Percentiles rank a stretch among this genome's conserved stretches.
phyloP scores from a whole-genome alignment of 2,797 vertebrate species.

The Macropus fuliginosus region DNA sequence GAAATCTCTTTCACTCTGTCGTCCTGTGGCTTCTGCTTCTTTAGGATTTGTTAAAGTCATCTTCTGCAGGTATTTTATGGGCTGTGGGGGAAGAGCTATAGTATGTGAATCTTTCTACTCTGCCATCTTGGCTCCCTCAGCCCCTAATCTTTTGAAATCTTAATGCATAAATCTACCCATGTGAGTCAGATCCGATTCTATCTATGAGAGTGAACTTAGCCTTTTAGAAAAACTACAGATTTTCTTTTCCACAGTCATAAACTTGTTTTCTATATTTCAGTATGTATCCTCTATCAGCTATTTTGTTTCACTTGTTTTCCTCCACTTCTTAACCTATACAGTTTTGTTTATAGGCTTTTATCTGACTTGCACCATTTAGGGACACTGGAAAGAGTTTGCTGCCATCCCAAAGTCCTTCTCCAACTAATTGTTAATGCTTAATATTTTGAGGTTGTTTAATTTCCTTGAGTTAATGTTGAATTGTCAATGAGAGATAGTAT shows the following conservation, averaged over 20 bases:
- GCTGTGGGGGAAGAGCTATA: too few species aligned
- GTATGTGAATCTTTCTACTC: too few species aligned
- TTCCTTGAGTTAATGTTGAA: not conserved
- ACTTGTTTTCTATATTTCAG: not conserved
- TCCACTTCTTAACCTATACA: slow-evolving; percentile 21
- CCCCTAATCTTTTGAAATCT: slow-evolving; percentile 40
- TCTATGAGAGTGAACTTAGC: not conserved
- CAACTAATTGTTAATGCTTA: not conserved
- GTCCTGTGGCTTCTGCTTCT: too few species aligned
- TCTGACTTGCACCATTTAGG: not conserved
- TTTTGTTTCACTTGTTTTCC: slow-evolving; percentile 39
- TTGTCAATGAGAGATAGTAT: not conserved
- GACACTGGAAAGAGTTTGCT: not conserved
- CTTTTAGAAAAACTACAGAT: slow-evolving; percentile 34
- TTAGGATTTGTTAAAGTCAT: too few species aligned
- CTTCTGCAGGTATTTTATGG: too few species aligned
- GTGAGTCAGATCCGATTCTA: not conserved
- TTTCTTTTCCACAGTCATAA: not conserved
- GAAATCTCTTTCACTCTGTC: too few species aligned
- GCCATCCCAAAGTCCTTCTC: not conserved
- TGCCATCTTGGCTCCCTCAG: too few species aligned
- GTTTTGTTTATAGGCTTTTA: slow-evolving; percentile 50
- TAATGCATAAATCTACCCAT: slow-evolving; percentile 52
- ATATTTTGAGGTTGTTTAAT: not conserved
- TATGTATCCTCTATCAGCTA: slow-evolving; percentile 24